Conservation (phyloP, 2,113 vertebrate genomes). For the Pomatorhinus ruficollis region DNA sequence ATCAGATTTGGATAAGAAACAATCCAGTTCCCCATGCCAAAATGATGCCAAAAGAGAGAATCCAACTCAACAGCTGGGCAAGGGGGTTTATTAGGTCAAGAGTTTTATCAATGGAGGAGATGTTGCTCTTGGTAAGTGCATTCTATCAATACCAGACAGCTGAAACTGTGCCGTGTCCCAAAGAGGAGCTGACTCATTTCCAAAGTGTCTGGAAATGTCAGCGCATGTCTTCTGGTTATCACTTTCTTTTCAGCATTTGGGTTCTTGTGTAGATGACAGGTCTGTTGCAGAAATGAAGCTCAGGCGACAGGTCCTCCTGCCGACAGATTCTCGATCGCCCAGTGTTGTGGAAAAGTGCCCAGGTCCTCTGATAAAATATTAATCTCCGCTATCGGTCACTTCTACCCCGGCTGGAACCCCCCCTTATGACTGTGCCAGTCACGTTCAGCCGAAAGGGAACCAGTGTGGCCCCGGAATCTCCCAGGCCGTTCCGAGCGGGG, state of each 20-base stretch:
- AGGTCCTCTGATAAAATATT: neutral
- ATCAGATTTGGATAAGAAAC: neutral
- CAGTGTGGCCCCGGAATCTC: rapidly evolving
- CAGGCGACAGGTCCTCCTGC: neutral
- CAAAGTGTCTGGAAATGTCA: conserved; percentile 38
- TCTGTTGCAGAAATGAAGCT: neutral
- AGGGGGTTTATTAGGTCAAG: neutral
- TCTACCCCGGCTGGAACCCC: neutral
- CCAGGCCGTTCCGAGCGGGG: neutral
- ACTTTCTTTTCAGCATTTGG: neutral
- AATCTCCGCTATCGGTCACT: rapidly evolving
- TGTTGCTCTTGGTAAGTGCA: neutral
- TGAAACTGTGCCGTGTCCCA: neutral
- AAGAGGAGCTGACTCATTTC: conserved; percentile 1
- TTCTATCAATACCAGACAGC: conserved; percentile 28
- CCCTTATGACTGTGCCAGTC: neutral
- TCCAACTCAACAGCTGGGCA: neutral
- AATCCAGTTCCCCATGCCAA: neutral
- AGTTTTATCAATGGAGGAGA: neutral
- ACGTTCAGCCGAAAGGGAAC: neutral
- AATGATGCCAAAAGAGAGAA: neutral
- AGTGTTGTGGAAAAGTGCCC: neutral
- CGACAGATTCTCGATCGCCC: neutral
- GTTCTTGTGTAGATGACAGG: neutral
- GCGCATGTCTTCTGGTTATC: neutral